Evolutionary conservation across 2,797 vertebrate genomes (phyloP), one percentile per base, ranked within the genome.

Genomic region (Cichlasoma orientale): DNA sequence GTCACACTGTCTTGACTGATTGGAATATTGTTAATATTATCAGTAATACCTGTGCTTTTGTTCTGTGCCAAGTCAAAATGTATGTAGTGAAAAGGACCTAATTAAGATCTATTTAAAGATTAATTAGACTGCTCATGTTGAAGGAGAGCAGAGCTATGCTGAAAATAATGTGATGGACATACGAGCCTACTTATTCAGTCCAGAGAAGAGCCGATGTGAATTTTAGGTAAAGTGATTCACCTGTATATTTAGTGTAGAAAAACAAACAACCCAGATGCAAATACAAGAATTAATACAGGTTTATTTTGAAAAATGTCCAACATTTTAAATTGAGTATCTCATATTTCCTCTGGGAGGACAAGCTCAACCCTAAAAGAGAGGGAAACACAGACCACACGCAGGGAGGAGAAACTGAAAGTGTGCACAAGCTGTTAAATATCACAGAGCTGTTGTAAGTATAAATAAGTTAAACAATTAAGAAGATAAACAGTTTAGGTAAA

Each of bases 381-480:
- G 77, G 59, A 82, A 71, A 89, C 82, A 88, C 77, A 83, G 82
- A 80, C 44, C 86, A 82, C 68, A 81, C 86, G 77, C 55, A 86
- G 82, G 84, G 92, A 95, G 94, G 88, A 94, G 84, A 92, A 93
- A 77, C 57, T 66, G 93, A 95, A 96, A 96, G 95, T 94, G 91
- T 94, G 90, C 90, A 82, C 82, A 86, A 92, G 91, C 94, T 90
- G 92, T 93, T 92, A 94, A 95, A 96, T 96, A 96, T 95, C 92
- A 94, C 90, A 88, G 93, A 95, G 88, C 93, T 96, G 90, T 93
- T 95, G 97, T 74, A 89, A 57, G 75, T 77, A 96, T 96, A 96
- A 97, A 98, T 97, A 98, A 97, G 93, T 97, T 97, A 85, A 85
- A 90, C 72, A 97, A 89, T 93, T 92, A 94, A 92, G 95, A 66